These are phyloP conservation scores for Psephotus haematonotus DNA, from an alignment of 2,113 vertebrate genomes.

Conservation along the genomic window DNA sequence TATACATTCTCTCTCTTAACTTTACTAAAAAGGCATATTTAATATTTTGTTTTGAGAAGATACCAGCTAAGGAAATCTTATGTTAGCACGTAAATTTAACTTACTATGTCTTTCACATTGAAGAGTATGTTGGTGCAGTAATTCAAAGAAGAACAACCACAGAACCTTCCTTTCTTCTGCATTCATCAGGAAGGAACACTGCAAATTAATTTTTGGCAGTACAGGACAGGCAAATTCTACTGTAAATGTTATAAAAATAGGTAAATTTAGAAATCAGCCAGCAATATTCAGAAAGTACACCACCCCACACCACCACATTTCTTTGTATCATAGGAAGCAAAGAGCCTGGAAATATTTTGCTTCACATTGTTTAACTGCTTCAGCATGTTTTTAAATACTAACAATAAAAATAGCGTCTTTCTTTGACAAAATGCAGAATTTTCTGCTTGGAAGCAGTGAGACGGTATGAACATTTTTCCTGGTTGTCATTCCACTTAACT, in stretches of 20 bases:
- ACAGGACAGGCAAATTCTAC: neutral
- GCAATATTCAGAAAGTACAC: neutral
- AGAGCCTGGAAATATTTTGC: constrained; percentile 9
- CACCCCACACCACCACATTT: neutral
- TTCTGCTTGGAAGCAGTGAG: constrained; percentile 18
- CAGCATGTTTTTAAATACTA: constrained; percentile 32
- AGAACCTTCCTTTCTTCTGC: neutral
- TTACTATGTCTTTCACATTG: neutral
- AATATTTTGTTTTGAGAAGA: neutral
- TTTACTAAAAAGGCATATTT: neutral
- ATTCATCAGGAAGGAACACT: neutral
- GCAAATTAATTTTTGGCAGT: neutral
- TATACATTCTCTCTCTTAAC: neutral
- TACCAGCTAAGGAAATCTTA: neutral
- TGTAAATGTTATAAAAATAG: neutral
- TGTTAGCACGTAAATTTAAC: neutral
- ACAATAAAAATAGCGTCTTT: constrained; percentile 19
- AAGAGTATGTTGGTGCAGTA: neutral
- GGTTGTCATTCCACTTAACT: neutral
- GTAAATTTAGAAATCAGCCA: neutral
- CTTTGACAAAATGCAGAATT: constrained; percentile 2
- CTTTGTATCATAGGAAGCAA: neutral
- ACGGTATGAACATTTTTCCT: neutral
- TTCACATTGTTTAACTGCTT: constrained; percentile 17
- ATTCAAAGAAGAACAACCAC: neutral